Evolutionary conservation across 2,888 invertebrate species (phyloP).

Genomic region (Fragum sueziense): DNA sequence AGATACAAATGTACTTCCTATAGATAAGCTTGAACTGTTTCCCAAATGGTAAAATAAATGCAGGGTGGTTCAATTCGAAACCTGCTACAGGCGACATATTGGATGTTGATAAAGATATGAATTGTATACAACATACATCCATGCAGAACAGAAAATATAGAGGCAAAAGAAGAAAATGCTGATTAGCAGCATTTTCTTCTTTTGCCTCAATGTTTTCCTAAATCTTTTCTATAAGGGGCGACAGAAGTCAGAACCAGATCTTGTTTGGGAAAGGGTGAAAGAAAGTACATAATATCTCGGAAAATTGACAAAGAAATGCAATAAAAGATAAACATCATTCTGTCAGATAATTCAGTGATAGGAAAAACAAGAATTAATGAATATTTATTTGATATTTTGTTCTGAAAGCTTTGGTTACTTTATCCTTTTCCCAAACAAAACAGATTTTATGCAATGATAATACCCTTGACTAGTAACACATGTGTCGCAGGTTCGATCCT

Average conservation of each 20-base stretch:
- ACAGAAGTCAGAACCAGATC: neutral
- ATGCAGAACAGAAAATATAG: no score
- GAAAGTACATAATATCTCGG: neutral
- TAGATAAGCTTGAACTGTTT: no score
- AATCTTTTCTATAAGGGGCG: no score
- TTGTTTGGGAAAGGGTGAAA: neutral
- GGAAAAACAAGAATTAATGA: neutral
- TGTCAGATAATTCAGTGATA: neutral
- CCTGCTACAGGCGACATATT: no score
- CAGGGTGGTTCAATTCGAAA: neutral
- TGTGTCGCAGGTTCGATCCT: no score
- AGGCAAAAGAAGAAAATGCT: no score
- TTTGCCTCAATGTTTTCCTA: constrained; percentile 5
- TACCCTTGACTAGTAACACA: no score
- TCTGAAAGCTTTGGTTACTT: neutral
- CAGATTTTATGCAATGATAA: no score
- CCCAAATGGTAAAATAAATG: neutral
- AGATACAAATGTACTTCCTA: no score
- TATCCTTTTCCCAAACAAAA: no score
- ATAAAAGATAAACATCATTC: neutral
- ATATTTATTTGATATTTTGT: neutral
- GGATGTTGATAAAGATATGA: no score
- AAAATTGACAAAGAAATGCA: neutral
- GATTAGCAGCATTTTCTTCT: constrained; percentile 1
- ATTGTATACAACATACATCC: no score